Base-by-base conservation (phyloP, 2,888 invertebrate genomes). In the Branchipolynoe longqiensis region DNA sequence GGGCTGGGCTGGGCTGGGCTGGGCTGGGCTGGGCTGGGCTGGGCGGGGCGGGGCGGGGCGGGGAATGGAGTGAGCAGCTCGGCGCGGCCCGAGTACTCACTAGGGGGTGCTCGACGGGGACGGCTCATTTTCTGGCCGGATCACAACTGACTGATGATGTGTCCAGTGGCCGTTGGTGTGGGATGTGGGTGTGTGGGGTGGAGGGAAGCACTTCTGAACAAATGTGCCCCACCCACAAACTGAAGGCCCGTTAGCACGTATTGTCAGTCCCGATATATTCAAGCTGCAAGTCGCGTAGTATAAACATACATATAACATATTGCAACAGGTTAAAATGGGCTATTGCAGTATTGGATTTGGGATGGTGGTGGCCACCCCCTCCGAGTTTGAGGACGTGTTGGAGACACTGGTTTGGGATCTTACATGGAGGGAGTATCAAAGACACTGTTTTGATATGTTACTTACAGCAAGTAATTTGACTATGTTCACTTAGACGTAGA, bases 101-200 rank as follows among this genome's bases (percentile, higher is more conserved):
- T 48, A 28, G 78, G 78, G 78, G 48, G 78, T 54, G 78, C 78
- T 78, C 78, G 33, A 28, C 54, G 28, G 48, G 78, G 78, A 48
- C 78, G 78, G 78, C 78, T 78, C 78, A 78, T 78, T 78, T 78
- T 78, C 78, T 78, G 78, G 78, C 78, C 41, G 48, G 41, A 78
- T 48, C 78, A 78, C 78, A 78, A 54, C 48, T 78, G 78, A 78
- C 78, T 41, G 78, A 78, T 78, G 78, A 78, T 78, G 78, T 78
- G 78, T 78, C 78, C 78, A 54, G 69, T 38, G 38, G 69, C 36
- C 69, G n/a, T n/a, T n/a, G n/a, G n/a, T n/a, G n/a, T n/a, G n/a
- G n/a, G n/a, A n/a, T n/a, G n/a, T n/a, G n/a, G n/a, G n/a, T n/a
- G n/a, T n/a, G n/a, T n/a, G n/a, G n/a, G n/a, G 69, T 33, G 25